These are phyloP conservation scores for Sternarchorhynchus goeldii DNA, from an alignment of 2,797 vertebrate genomes.

Conservation along the genomic window DNA sequence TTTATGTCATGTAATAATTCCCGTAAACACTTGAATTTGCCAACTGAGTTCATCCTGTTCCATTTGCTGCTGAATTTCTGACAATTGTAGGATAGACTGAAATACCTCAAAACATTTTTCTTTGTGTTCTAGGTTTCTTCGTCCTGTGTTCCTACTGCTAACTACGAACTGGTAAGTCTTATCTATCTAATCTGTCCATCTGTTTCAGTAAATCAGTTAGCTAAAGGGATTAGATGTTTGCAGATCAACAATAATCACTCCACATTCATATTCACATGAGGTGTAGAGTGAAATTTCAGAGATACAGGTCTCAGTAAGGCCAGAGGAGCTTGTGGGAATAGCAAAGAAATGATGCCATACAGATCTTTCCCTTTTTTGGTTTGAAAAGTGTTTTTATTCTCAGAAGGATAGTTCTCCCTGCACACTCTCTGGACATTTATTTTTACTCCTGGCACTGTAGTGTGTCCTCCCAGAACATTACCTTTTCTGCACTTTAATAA, in stretches of 20 bases:
- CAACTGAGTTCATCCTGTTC: not conserved
- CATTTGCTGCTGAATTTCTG: not conserved
- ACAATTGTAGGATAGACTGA: not conserved
- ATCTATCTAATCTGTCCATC: not conserved
- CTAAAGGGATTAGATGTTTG: slow-evolving; percentile 38
- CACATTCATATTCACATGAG: slow-evolving; percentile 49
- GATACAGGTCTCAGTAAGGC: slow-evolving; percentile 30
- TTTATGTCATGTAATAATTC: slow-evolving; percentile 13
- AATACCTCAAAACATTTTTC: slow-evolving; percentile 24
- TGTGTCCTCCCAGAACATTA: slow-evolving; percentile 52
- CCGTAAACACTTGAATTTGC: slow-evolving; percentile 5
- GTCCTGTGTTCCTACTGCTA: slow-evolving; percentile 79
- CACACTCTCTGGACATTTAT: slow-evolving; percentile 67
- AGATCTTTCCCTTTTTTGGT: slow-evolving; percentile 76
- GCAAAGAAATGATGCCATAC: slow-evolving; percentile 30
- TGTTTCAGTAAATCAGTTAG: slow-evolving; percentile 37
- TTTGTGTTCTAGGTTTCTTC: slow-evolving; percentile 75
- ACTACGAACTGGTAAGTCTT: slow-evolving; percentile 81
- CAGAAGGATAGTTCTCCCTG: slow-evolving; percentile 43
- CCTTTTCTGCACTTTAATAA: slow-evolving; percentile 24
- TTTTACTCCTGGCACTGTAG: slow-evolving; percentile 66
- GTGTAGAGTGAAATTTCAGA: slow-evolving; percentile 24
- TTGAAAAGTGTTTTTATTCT: slow-evolving; percentile 56
- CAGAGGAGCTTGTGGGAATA: slow-evolving; percentile 44
- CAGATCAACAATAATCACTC: slow-evolving; percentile 22